Base-by-base conservation (phyloP, 2,113 vertebrate genomes). In the Baryphthengus martii region DNA sequence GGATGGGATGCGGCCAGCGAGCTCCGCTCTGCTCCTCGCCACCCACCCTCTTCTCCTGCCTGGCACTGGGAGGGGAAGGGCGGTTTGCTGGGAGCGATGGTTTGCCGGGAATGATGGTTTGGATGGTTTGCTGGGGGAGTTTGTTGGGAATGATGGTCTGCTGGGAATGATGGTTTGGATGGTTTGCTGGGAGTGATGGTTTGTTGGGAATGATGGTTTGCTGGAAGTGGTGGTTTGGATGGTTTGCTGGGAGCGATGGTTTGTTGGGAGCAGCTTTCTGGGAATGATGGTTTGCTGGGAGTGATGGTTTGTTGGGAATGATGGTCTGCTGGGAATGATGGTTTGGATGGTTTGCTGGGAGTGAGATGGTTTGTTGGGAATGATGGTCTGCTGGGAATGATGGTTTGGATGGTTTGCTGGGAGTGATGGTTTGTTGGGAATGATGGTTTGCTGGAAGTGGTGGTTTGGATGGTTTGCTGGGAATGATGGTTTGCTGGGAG, bases 91-190 rank as follows among this genome's bases (percentile, higher is more conserved):
- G 61, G 26, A 62, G 5, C 3, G 0, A 4, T 28, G 35, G 7
- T 45, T 63, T 52, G 2, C 3, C 66, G 70, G 8, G 29, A 44
- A 0, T 2, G 1, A 21, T 79, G 56, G 73, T 31, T 76, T 44
- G 56, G 3, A 2, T 31, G 58, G 23, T 65, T 65, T 18, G 2
- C 11, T n/a, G 29, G 42, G 28, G 1, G 1, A 0, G 33, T 25
- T 72, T 45, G 4, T 16, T 35, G 33, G 56, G 37, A 31, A 0
- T 1, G 3, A 15, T 31, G 56, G 33, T 25, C 63, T 45, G 4
- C 20, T 35, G 33, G 56, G 37, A 31, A 0, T 1, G 3, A 6
- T 50, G 39, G 31, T 44, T 73, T 73, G 10, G 3, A 6, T 50
- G 39, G 31, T 44, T 73, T 73, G 10, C 39, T 37, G 33, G 39